phyloP scores from a whole-genome alignment of 2,113 vertebrate genomes.

The Labrus mixtus region DNA sequence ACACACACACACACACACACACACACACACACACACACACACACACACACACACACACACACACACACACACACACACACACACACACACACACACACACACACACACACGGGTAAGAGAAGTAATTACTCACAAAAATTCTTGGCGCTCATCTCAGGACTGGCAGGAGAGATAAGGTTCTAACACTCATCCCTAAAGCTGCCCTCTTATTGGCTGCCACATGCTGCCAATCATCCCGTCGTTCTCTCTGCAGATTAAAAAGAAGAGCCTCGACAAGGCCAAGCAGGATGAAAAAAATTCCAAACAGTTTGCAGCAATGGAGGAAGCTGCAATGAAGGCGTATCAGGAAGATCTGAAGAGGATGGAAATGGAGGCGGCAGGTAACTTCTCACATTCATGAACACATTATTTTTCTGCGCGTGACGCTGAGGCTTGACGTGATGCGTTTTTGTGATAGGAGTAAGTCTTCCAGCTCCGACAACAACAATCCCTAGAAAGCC shows the following conservation, averaged over 20 bases:
- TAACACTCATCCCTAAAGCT: constrained; percentile 7
- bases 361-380: constrained; percentile 87
- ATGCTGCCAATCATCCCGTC: constrained; percentile 6
- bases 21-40: neutral
- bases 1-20: neutral
- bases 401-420: neutral
- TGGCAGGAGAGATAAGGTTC: constrained; percentile 71
- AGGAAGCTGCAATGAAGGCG: constrained; percentile 93
- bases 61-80: neutral
- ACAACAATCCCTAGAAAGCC: neutral
- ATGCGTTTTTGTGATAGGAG: constrained; percentile 32
- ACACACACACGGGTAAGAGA: neutral
- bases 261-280: constrained; percentile 94
- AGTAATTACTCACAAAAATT: neutral
- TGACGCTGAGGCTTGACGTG: neutral
- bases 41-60: neutral
- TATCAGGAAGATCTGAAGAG: constrained; percentile 96
- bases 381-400: constrained; percentile 35
- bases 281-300: constrained; percentile 92
- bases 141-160: constrained; percentile 51
- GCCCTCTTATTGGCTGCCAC: constrained; percentile 33
- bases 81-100: neutral
- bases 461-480: constrained; percentile 12
- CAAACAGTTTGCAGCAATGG: constrained; percentile 97
- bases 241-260: constrained; percentile 89